Conservation (phyloP, 2,113 vertebrate species). For the Mirounga angustirostris region DNA sequence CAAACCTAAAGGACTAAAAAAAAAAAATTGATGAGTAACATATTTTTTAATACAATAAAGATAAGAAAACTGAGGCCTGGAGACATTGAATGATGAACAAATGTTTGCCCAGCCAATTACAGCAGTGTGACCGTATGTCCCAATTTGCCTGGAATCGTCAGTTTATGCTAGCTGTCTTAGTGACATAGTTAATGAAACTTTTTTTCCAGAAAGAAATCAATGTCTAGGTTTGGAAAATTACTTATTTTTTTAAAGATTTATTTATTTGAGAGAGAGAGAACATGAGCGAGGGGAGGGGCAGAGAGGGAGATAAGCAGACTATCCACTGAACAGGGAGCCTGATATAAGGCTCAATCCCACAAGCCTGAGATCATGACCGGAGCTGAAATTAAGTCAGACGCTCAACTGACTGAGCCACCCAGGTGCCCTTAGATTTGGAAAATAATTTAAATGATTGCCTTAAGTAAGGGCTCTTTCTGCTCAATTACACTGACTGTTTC, state of each 20-base stretch:
- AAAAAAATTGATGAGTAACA: neutral
- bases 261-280: neutral
- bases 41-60: conserved; percentile 2
- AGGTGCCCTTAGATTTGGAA: neutral
- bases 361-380: neutral
- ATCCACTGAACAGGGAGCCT: neutral
- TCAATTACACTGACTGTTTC: neutral
- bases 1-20: neutral
- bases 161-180: neutral
- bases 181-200: neutral
- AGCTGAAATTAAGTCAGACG: neutral
- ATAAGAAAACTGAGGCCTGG: neutral
- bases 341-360: neutral
- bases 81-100: neutral
- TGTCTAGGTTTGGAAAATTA: neutral
- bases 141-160: neutral
- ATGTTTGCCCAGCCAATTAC: neutral
- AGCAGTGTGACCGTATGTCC: neutral
- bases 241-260: neutral
- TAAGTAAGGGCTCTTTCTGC: neutral
- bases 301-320: neutral
- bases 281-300: neutral
- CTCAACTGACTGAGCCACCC: neutral
- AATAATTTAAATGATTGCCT: neutral
- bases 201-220: neutral